Evolutionary conservation across 2,113 vertebrate genomes (phyloP), one percentile per base, ranked within the genome.

Genomic region (Ptilonorhynchus violaceus): DNA sequence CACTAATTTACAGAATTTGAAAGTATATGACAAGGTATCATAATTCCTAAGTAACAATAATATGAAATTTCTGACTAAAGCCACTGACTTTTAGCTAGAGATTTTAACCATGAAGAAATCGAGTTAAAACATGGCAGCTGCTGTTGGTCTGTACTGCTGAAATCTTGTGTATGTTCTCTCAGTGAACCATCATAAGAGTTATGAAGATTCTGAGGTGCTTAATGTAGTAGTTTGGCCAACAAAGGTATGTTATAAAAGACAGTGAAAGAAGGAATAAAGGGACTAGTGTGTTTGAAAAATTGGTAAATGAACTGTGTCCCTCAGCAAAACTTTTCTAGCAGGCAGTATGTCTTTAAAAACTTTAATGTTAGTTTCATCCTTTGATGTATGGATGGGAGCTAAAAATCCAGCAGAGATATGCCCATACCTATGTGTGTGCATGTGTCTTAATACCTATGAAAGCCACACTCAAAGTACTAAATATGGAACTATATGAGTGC

Each of bases 381-480:
- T 39, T 84, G 30, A 20, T 69, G 10, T 6, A 2, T 59, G 23
- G 19, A 70, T 81, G 20, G 24, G 53, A 85, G 33, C 37, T 80
- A 52, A 85, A 94, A 93, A 52, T 73, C n/a, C 15, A 63, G 58
- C 25, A 49, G 41, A 79, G 17, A 25, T 12, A 39, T 0, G 0
- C 20, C 7, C 0, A 0, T 17, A 4, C 3, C 3, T 52, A 16
- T 64, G 5, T 53, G 24, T 20, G 12, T 39, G 37, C 21, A 7
- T 63, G 15, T 62, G 41, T 55, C 21, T 74, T 66, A 81, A 39
- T 59, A 28, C 18, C 33, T 59, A 0, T 46, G 60, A 67, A 89
- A 81, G 35, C 46, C 30, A 46, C 14, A 7, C 11, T 56, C 10
- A 2, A 37, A 76, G 25, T 69, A 50, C 8, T 69, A n/a, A 75